These are phyloP conservation scores for Epirrhoe alternata DNA, from an alignment of 2,888 invertebrate species.

Conservation along the genomic window DNA sequence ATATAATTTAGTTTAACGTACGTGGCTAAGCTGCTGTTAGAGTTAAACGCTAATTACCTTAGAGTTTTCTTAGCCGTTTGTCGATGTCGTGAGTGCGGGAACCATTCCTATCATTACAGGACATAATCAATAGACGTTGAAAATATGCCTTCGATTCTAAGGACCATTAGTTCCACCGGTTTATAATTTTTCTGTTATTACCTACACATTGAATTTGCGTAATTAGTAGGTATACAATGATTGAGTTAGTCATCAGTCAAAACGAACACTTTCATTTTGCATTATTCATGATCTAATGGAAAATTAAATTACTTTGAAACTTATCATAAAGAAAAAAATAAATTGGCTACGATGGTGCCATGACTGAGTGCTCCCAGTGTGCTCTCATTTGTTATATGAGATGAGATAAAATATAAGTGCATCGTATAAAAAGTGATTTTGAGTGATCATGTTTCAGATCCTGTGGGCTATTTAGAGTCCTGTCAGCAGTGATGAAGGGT, in stretches of 20 bases:
- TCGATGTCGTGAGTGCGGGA: slow-evolving; percentile 32
- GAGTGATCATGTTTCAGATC: slow-evolving; percentile 31
- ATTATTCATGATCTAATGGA: slow-evolving; percentile 36
- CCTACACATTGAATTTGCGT: slow-evolving; percentile 43
- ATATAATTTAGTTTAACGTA: slow-evolving; percentile 3
- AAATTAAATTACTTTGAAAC: slow-evolving; percentile 23
- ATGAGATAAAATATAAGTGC: slow-evolving; percentile 20
- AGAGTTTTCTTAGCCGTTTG: slow-evolving; percentile 26
- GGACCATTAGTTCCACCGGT: slow-evolving; percentile 48
- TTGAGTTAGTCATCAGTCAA: slow-evolving; percentile 45
- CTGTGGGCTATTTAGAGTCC: slow-evolving; percentile 21
- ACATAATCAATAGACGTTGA: slow-evolving; percentile 37
- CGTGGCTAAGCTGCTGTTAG: slow-evolving; percentile 7
- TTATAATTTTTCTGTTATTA: slow-evolving; percentile 49
- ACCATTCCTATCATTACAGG: slow-evolving; percentile 37
- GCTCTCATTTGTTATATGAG: slow-evolving; percentile 10
- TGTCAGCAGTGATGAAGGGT: slow-evolving; percentile 38
- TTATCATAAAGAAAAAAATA: slow-evolving; percentile 9
- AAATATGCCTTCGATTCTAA: slow-evolving; percentile 37
- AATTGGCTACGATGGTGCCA: not conserved
- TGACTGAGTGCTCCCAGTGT: slow-evolving; percentile 21
- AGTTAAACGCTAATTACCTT: slow-evolving; percentile 3
- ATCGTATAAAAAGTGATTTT: slow-evolving; percentile 34
- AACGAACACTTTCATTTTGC: slow-evolving; percentile 45
- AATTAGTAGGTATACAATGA: slow-evolving; percentile 43